Evolutionary conservation across 1,140 invertebrate genomes (phyloP), one percentile per base, ranked within the genome.

Genomic region (Pogonognathellus flavescens): DNA sequence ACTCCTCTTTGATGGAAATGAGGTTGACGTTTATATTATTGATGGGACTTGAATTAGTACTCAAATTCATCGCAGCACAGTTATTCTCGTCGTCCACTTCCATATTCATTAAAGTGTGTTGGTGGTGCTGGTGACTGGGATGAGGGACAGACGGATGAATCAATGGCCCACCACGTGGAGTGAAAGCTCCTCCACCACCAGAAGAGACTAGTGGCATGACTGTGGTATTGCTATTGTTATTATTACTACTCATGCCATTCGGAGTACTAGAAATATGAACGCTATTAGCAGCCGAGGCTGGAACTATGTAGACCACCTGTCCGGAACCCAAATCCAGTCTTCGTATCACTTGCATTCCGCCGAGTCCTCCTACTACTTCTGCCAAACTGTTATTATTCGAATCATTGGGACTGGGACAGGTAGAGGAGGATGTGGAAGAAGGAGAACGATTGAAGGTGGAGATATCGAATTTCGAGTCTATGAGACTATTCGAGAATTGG

Each of bases 351-450:
- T 82, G 55, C 18, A 60, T 41, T 11, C 80, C 80, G 0, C 59
- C 59, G 22, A 66, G 20, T 14, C 22, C 80, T 57, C 57, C 81
- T 1, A 31, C 57, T 0, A 60, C 16, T 49, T 82, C 81, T 5
- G 84, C 59, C 22, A 85, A 72, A 66, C 66, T 83, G 70, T 86
- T 86, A 25, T 86, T 86, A 66, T 86, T 86, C 11, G 85, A 59
- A 55, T 86, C 85, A 49, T 86, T 86, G 7, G 80, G 84, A 25
- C 84, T 85, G 85, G 85, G 81, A 53, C 81, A 86, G 5, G 52
- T 57, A 7, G 85, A 86, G 14, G 85, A 66, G 7, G 81, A 55
- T 16, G n/a, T 52, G 10, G 84, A 16, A 49, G 84, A 25, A 1
- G 80, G 20, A 53, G 72, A 52, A 4, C 18, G 22, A n/a, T 76